phyloP scores from a whole-genome alignment of 2,113 vertebrate genomes.

The Ophthalmolycus amberensis region DNA sequence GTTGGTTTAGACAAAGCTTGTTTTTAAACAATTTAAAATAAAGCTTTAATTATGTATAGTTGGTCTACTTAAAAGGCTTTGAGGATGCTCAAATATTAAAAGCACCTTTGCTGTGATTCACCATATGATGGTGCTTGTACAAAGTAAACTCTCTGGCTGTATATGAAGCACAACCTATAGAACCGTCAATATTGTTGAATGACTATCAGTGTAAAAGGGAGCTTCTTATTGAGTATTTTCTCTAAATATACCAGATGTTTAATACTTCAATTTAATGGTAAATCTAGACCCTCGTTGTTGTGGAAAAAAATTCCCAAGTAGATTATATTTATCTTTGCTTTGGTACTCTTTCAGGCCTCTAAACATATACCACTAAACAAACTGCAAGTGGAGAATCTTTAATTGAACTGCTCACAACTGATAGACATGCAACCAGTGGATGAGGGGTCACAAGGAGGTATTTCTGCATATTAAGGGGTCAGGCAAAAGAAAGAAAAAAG shows the following conservation, averaged over 20 bases:
- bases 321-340: not conserved
- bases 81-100: not conserved
- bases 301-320: not conserved
- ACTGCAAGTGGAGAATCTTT: not conserved
- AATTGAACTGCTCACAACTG: not conserved
- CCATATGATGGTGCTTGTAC: not conserved
- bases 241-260: not conserved
- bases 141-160: not conserved
- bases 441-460: not conserved
- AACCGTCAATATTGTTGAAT: not conserved
- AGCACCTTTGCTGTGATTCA: not conserved
- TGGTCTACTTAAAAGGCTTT: too few species aligned
- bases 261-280: not conserved
- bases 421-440: not conserved
- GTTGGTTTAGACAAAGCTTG: not conserved
- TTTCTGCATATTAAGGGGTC: not conserved
- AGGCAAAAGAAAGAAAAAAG: not conserved
- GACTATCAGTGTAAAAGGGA: not conserved
- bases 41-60: not conserved
- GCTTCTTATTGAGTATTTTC: not conserved
- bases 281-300: not conserved
- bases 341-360: not conserved
- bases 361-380: not conserved
- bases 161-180: conserved; percentile 58
- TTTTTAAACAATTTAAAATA: not conserved